Conservation (phyloP, 2,797 vertebrate genomes). For the Sebastes reedi region DNA sequence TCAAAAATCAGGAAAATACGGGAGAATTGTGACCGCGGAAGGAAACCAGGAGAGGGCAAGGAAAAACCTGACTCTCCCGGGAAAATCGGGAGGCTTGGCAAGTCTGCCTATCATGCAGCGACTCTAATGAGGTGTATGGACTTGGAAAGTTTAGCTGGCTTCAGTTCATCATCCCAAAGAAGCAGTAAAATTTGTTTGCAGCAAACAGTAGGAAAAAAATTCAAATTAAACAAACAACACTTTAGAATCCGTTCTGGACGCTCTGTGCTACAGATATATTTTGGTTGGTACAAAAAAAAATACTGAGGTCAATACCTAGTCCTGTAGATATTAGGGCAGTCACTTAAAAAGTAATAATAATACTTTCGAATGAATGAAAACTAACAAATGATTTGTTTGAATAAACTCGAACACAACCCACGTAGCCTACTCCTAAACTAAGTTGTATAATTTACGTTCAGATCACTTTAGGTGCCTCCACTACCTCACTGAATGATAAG, state of each 20-base stretch:
- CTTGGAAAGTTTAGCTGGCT: not conserved
- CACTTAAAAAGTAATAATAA: not conserved
- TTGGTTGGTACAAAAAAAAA: not conserved
- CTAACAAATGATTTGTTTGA: not conserved
- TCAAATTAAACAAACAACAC: not conserved
- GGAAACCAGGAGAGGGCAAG: no score
- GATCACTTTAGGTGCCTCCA: not conserved
- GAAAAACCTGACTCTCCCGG: no score
- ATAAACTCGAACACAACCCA: not conserved
- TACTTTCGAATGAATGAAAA: not conserved
- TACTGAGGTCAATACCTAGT: not conserved
- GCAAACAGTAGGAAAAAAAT: not conserved
- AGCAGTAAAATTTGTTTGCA: conserved; percentile 16
- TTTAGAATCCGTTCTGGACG: not conserved
- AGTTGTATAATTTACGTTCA: not conserved
- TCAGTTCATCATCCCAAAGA: conserved; percentile 4
- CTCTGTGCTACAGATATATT: not conserved
- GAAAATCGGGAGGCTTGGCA: no score
- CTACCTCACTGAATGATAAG: not conserved
- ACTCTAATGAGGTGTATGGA: not conserved
- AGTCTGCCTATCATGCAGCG: not conserved
- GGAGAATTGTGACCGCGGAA: no score
- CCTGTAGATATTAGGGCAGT: not conserved
- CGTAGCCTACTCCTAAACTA: not conserved
- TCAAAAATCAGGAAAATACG: no score